phyloP scores from a whole-genome alignment of 2,888 invertebrate genomes.

The Gasteruption jaculator region DNA sequence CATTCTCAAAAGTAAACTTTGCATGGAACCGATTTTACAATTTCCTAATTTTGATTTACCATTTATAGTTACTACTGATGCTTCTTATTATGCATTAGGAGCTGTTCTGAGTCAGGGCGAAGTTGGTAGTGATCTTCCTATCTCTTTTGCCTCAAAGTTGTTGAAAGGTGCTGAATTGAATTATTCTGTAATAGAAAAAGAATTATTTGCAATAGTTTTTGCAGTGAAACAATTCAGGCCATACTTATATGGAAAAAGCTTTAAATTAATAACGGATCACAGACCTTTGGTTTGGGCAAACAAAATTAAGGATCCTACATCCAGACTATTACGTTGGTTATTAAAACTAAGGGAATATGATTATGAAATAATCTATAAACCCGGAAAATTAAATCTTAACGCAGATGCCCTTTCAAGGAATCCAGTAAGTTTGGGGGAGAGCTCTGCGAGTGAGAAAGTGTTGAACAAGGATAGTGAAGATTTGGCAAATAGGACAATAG shows the following conservation, averaged over 20 bases:
- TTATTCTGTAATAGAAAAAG: slow-evolving; percentile 12
- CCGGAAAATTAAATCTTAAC: slow-evolving; percentile 30
- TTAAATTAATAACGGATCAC: slow-evolving; percentile 40
- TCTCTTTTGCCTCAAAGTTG: slow-evolving; percentile 17
- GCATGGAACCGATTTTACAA: slow-evolving; percentile 19
- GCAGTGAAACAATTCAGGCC: slow-evolving; percentile 37
- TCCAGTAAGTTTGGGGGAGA: no score
- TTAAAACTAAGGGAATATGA: slow-evolving; percentile 34
- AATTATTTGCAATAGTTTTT: slow-evolving; percentile 11
- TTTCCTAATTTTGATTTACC: slow-evolving; percentile 24
- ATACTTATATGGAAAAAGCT: slow-evolving; percentile 41
- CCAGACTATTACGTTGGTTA: slow-evolving; percentile 31
- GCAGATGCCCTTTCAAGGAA: slow-evolving; percentile 37
- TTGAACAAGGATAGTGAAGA: no score
- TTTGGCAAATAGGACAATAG: no score
- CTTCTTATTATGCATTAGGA: slow-evolving; percentile 25
- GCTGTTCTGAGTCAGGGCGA: slow-evolving; percentile 27
- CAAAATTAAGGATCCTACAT: slow-evolving; percentile 32
- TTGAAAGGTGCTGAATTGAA: slow-evolving; percentile 21
- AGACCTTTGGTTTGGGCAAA: slow-evolving; percentile 37
- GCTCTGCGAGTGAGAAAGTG: no score
- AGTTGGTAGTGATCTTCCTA: slow-evolving; percentile 17
- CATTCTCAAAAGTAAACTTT: slow-evolving; percentile 19
- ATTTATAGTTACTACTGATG: slow-evolving; percentile 30
- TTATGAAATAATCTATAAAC: slow-evolving; percentile 34